Evolutionary conservation across 2,888 invertebrate species (phyloP), one percentile per base, ranked within the genome.

Genomic region (Sphaerophoria taeniata): DNA sequence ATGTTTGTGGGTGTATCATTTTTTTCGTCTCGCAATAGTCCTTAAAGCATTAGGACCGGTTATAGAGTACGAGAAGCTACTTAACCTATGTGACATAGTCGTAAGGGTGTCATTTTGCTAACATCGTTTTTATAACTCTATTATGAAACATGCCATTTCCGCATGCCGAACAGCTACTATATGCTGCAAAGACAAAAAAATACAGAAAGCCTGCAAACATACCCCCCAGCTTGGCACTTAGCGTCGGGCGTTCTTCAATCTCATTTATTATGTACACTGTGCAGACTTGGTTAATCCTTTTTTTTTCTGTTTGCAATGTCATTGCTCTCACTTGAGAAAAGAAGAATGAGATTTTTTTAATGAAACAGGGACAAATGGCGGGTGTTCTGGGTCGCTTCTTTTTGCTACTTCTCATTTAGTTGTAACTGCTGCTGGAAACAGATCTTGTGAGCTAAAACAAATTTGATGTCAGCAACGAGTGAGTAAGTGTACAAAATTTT

Each of bases 121-220:
- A 47, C 31, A 33, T 47, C 45, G n/a, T 43, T 73, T 56, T 73
- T 49, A 58, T 78, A 78, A 82, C 73, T 43, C 9, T 73, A 58
- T 77, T 77, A 77, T 63, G 55, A 63, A 49, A 60, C 73, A 73
- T 80, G 61, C n/a, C 69, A 65, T 49, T 82, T 53, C 31, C 43
- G 53, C 36, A 34, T 36, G 6, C 11, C 69, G 56, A 2, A 24
- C 24, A 24, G 24, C 24, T 47, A 47, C 31, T 34, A 2, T 47
- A 47, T 24, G 24, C 24, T 24, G 24, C 24, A 24, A 2, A 24
- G 24, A 24, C 24, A 24, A 24, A 1, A 24, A 24, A 24, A 24
- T n/a, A n/a, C n/a, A 24, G 2, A 24, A 24, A 65, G 56, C 58
- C 70, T 16, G 24, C 24, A 70, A 61, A 70, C 58, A 67, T 49